phyloP scores from a whole-genome alignment of 2,888 invertebrate genomes.

The Hydraecia micacea region DNA sequence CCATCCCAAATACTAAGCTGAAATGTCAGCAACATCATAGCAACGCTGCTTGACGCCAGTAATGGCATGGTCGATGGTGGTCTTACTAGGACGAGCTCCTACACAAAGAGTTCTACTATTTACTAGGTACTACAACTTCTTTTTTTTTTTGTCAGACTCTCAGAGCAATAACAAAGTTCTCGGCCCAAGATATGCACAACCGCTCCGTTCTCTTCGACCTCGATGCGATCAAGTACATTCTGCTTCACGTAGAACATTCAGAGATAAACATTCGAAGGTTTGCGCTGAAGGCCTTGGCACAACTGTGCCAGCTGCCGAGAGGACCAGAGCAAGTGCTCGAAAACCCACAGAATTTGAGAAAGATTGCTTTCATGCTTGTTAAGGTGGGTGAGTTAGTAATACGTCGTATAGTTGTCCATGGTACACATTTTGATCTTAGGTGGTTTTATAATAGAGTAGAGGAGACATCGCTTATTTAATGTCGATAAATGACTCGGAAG shows the following conservation, averaged over 20 bases:
- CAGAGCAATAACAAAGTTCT: constrained; percentile 85
- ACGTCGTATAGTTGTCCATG: neutral
- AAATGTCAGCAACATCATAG: too few species aligned
- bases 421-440: neutral
- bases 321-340: constrained; percentile 86
- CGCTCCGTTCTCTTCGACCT: constrained; percentile 79
- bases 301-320: constrained; percentile 85
- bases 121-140: neutral
- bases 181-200: constrained; percentile 83
- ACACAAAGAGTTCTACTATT: too few species aligned
- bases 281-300: constrained; percentile 88
- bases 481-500: neutral
- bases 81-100: neutral
- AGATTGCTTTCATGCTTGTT: constrained; percentile 82
- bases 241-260: constrained; percentile 81
- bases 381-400: constrained; percentile 72
- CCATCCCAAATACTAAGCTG: neutral
- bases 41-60: too few species aligned
- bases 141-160: constrained; percentile 76
- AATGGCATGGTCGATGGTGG: neutral
- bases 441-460: neutral
- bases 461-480: neutral
- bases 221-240: constrained; percentile 79
- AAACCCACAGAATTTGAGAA: constrained; percentile 80
- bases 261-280: constrained; percentile 87